Percentiles rank a stretch among this genome's conserved stretches.
phyloP scores from a whole-genome alignment of 2,888 invertebrate species.

The Amblyjoppa fuscipennis region DNA sequence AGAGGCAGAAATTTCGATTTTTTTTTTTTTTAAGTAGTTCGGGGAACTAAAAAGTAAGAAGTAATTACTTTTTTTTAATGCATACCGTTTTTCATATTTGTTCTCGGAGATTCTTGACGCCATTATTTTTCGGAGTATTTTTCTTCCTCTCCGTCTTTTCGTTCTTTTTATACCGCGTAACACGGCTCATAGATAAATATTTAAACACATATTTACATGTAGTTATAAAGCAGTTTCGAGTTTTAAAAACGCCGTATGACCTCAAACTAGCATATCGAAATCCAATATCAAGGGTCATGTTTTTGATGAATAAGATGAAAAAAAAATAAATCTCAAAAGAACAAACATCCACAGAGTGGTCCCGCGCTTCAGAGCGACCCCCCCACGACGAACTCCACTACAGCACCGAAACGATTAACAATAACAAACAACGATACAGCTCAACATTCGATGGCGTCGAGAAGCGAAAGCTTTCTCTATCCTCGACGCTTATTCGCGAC shows the following conservation, averaged over 20 bases:
- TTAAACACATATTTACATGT: conserved; percentile 12
- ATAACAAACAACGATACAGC: neutral
- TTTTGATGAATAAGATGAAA: neutral
- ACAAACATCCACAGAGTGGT: neutral
- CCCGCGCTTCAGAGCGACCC: no score
- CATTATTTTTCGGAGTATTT: conserved; percentile 8
- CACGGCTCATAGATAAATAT: conserved; percentile 45
- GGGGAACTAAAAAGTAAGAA: neutral
- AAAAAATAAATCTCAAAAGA: neutral
- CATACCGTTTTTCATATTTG: conserved; percentile 21
- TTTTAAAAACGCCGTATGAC: no score
- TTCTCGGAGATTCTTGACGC: neutral
- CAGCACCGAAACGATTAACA: neutral
- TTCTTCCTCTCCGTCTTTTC: neutral
- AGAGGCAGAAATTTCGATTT: conserved; percentile 9
- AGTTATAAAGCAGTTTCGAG: no score
- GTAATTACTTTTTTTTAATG: neutral
- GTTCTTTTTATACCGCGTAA: neutral
- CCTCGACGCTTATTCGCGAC: neutral
- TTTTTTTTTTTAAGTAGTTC: neutral
- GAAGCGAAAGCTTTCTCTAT: neutral
- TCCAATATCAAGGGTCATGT: neutral
- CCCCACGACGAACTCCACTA: no score
- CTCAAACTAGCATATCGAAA: no score
- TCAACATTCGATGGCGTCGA: neutral